These are phyloP conservation scores for Bicyclus anynana DNA, from an alignment of 1,140 invertebrate genomes.

Conservation along the genomic window DNA sequence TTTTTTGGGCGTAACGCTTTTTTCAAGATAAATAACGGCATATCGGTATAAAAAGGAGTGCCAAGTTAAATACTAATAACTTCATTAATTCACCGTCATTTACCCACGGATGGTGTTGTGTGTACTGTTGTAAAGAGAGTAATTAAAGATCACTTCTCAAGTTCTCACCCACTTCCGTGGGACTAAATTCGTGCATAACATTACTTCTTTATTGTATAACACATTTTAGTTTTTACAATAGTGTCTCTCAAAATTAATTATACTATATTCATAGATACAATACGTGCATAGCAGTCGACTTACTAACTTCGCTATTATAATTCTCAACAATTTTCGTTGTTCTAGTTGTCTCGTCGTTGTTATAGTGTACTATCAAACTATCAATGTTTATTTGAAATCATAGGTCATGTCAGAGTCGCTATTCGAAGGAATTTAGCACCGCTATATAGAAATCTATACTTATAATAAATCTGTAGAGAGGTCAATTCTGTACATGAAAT, in stretches of 20 bases:
- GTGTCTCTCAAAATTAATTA: not conserved
- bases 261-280: not conserved
- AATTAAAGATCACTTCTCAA: conserved; percentile 54
- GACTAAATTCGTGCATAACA: conserved; percentile 14
- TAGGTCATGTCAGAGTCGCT: not conserved
- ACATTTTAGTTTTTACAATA: not conserved
- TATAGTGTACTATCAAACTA: too few species aligned
- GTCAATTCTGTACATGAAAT: too few species aligned
- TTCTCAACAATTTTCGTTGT: too few species aligned
- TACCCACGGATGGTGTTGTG: conserved; percentile 46
- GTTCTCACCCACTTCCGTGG: conserved; percentile 52
- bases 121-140: conserved; percentile 43
- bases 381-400: not conserved
- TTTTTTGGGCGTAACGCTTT: not conserved
- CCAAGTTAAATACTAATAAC: conserved; percentile 41
- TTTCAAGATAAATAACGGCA: conserved; percentile 3
- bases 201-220: conserved; percentile 32
- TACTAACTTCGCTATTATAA: too few species aligned
- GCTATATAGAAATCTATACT: conserved; percentile 13
- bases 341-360: too few species aligned
- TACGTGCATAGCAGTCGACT: not conserved
- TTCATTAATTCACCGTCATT: conserved; percentile 45
- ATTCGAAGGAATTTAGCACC: conserved; percentile 6
- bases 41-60: conserved; percentile 8
- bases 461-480: too few species aligned